A percentile compares a stretch with the other conserved stretches of the same genome.
phyloP scores from a whole-genome alignment of 2,797 vertebrate genomes.

The Microctenopoma stevenorrisi region DNA sequence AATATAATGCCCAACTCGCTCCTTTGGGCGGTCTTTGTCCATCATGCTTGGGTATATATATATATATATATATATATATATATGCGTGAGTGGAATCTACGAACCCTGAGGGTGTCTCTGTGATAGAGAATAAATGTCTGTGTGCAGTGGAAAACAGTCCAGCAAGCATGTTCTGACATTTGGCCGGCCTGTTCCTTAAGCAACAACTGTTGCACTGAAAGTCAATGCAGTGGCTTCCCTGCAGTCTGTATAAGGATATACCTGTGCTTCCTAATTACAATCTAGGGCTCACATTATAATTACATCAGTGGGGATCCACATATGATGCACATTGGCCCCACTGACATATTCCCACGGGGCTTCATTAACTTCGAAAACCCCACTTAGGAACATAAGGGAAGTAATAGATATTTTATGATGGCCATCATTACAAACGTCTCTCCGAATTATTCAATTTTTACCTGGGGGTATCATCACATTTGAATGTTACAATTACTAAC shows the following conservation, averaged over 20 bases:
- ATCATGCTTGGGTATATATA: no score
- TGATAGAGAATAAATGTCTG: not conserved
- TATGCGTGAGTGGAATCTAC: not conserved
- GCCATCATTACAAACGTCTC: constrained; percentile 49
- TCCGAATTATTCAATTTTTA: constrained; percentile 50
- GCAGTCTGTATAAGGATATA: not conserved
- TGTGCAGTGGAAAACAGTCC: constrained; percentile 6
- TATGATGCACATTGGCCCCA: constrained; percentile 22
- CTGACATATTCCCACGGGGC: constrained; percentile 45
- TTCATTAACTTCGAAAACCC: constrained; percentile 56
- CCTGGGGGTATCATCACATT: constrained; percentile 31
- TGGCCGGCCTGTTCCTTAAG: not conserved
- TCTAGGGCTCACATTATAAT: constrained; percentile 24
- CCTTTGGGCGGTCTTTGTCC: no score
- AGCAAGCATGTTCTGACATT: constrained; percentile 22
- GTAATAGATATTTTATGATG: constrained; percentile 62
- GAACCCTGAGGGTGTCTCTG: not conserved
- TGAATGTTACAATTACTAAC: constrained; percentile 26
- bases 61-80: not conserved
- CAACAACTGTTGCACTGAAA: constrained; percentile 2
- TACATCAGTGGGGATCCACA: constrained; percentile 26
- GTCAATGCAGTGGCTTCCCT: not conserved
- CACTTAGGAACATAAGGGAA: constrained; percentile 21
- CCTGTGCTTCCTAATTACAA: constrained; percentile 19
- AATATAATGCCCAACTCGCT: no score